Conservation (phyloP, 2,113 vertebrate species). For the Marmota monax region DNA sequence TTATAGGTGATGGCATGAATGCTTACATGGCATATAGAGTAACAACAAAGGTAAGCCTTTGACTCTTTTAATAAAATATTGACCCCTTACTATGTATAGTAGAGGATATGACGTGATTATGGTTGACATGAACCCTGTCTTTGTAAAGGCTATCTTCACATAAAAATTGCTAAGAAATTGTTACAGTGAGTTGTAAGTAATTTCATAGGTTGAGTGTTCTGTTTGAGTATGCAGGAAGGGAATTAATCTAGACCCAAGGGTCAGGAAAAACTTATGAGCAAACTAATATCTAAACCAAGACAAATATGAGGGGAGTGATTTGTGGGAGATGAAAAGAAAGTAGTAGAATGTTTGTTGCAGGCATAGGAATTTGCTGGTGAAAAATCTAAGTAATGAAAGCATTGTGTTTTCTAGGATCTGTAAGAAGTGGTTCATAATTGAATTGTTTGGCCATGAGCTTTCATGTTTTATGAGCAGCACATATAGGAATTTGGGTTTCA, state of each 20-base stretch:
- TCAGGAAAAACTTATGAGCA: not conserved
- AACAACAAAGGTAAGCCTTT: slow-evolving; percentile 92
- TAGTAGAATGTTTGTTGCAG: not conserved
- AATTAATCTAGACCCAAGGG: not conserved
- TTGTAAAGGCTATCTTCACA: not conserved
- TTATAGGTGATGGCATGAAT: slow-evolving; percentile 97
- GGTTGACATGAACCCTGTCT: not conserved
- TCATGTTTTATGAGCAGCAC: not conserved
- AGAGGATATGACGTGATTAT: not conserved
- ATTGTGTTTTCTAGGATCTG: not conserved
- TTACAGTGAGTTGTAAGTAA: not conserved
- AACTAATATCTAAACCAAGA: not conserved
- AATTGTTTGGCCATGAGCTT: not conserved
- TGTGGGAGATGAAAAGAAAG: not conserved
- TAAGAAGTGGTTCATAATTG: not conserved
- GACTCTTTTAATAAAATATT: slow-evolving; percentile 7
- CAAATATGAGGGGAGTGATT: not conserved
- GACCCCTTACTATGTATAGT: not conserved
- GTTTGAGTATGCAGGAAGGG: not conserved
- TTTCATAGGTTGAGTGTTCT: not conserved
- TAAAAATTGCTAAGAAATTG: not conserved
- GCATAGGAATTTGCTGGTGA: not conserved
- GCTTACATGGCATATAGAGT: slow-evolving; percentile 99
- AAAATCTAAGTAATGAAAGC: slow-evolving; percentile 9
- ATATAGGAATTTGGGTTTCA: not conserved